Evolutionary conservation across 1,140 invertebrate genomes (phyloP), one percentile per base, ranked within the genome.

Genomic region (Dendrolimus punctatus): DNA sequence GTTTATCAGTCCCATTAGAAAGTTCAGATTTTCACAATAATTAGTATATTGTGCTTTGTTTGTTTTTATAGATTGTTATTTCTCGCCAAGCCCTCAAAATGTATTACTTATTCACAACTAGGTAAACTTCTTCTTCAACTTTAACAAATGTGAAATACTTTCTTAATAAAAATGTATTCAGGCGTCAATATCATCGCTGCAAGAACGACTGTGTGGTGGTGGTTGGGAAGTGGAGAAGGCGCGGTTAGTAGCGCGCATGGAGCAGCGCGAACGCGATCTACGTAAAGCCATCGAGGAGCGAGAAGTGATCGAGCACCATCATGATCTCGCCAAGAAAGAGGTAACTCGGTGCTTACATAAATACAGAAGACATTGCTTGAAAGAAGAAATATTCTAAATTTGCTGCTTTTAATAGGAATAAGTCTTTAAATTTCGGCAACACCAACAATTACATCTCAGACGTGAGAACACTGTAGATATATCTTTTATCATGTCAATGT

Each of bases 201-300:
- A 95, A 80, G 91, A 91, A 46, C 88, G 89, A 36, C 73, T 91
- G 2, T 88, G 88, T 65, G 87, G 88, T 50, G 88, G 85, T 3
- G 87, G 84, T 5, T 88, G 88, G 67, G 90, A 92, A 58, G 88
- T 91, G 41, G 93, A 95, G 75, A 89, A 88, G 45, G 89, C 89
- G 39, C 88, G 92, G 49, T 81, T 95, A 0, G 92, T 91, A 68
- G 89, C 91, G 9, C 87, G 91, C 36, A 73, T 95, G 23, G 90
- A 94, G 37, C 94, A 97, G 68, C 90, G 93, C 56, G 91, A 92
- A 65, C 90, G 90, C 3, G 93, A 96, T 60, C 88, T 95, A 6
- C 92, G 93, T 23, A 89, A 91, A 51, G 75, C 94, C n/a, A 91
- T 91, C 46, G 91, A 91, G 51, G 92, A 95, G 71, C 91, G 92